Percentiles rank a stretch among this genome's conserved stretches.
These are phyloP conservation scores for Microtus pennsylvanicus DNA, from an alignment of 2,113 vertebrate species.

Conservation along the genomic window DNA sequence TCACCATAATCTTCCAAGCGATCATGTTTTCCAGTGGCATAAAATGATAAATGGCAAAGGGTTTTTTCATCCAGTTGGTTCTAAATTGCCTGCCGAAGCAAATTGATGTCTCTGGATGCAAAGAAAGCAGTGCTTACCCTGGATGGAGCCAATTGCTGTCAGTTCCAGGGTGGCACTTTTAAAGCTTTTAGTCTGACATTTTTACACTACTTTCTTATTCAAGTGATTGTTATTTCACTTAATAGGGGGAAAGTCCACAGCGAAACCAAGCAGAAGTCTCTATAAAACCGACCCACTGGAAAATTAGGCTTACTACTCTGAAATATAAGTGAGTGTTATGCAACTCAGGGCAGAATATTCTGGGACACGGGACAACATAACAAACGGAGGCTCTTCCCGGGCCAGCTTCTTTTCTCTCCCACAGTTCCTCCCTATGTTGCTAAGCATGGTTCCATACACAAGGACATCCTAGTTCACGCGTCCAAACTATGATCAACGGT, in stretches of 20 bases:
- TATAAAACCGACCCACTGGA: neutral
- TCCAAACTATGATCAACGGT: neutral
- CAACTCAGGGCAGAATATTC: neutral
- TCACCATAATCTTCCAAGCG: constrained; percentile 42
- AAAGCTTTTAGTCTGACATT: constrained; percentile 47
- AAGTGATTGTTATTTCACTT: constrained; percentile 35
- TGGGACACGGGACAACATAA: neutral
- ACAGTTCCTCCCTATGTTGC: neutral
- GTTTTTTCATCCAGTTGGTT: constrained; percentile 28
- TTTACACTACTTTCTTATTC: neutral
- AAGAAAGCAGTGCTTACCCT: neutral
- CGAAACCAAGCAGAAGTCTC: constrained; percentile 21
- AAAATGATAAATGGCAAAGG: constrained; percentile 3
- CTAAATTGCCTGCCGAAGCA: neutral
- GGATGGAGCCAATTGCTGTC: neutral
- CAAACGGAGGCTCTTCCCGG: neutral
- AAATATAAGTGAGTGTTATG: constrained; percentile 2
- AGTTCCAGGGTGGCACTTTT: neutral
- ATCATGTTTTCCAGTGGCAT: constrained; percentile 39
- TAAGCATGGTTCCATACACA: neutral
- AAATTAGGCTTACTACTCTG: neutral
- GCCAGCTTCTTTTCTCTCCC: neutral
- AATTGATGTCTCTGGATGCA: neutral
- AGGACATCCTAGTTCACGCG: neutral
- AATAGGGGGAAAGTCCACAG: constrained; percentile 7